Evolutionary conservation across 1,140 invertebrate species (phyloP), one percentile per base, ranked within the genome.

Genomic region (Monomorium pharaonis): DNA sequence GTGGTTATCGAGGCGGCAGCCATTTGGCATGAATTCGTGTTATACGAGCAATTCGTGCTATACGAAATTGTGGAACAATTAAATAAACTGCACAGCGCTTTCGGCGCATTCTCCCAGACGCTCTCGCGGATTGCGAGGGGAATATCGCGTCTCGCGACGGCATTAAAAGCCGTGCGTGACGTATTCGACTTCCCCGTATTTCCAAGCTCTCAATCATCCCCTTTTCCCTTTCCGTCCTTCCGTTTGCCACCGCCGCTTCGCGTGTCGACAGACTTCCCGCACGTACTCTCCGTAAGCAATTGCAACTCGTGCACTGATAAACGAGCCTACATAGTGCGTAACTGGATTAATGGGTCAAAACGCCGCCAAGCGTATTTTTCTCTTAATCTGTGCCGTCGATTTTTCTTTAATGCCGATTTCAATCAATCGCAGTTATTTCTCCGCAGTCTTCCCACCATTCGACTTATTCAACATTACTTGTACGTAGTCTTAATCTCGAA

Each of bases 101-200:
- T 72, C 65, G 67, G 21, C 10, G 49, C 51, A 54, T 70, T 81
- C 30, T 18, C 16, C 6, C 16, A 33, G 21, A 69, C 16, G n/a
- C 51, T 14, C 33, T 16, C 24, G 42, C n/a, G 54, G 10, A 21
- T 33, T 77, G 42, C 42, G 18, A 37, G 37, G 37, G 12, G 30
- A 80, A 81, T 70, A 70, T 81, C 78, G 78, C 49, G 37, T 72
- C 65, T 42, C 37, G 63, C 37, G 37, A 49, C 24, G 7, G 78
- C 49, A 72, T 81, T 81, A 81, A 81, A 81, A 81, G 65, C 65
- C 65, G n/a, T 21, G 65, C 65, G 67, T 81, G 78, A 81, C 67
- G 78, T 33, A 83, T 74, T 74, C 78, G 51, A 83, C 78, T 83
- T 83, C 27, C 51, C 12, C 60, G 67, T 60, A 83, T 83, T 58